Conservation (phyloP, 2,888 invertebrate genomes). For the Sinopyrophorus schimmeli region DNA sequence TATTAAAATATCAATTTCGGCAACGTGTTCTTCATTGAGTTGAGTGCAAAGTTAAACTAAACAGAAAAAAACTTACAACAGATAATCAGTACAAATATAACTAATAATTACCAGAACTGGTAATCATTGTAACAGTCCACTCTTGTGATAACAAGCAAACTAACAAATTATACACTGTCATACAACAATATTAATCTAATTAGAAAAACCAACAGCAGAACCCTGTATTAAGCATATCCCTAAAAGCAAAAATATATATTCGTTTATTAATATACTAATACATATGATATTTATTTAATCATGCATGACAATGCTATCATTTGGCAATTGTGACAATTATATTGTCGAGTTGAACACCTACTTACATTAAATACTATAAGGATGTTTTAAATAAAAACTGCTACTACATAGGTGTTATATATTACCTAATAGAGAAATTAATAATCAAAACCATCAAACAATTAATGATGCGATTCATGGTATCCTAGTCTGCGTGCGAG, state of each 20-base stretch:
- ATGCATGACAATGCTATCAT: conserved; percentile 10
- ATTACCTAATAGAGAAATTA: no score
- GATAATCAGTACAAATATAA: conserved; percentile 1
- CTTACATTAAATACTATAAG: conserved; percentile 5
- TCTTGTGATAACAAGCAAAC: conserved; percentile 6
- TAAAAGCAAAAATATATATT: conserved; percentile 13
- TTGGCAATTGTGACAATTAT: conserved; percentile 27
- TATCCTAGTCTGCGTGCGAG: no score
- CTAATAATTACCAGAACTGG: background rate
- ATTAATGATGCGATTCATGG: no score
- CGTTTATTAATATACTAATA: background rate
- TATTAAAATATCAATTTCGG: conserved; percentile 5
- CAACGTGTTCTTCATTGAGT: background rate
- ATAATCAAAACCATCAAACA: no score
- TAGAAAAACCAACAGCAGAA: conserved; percentile 5
- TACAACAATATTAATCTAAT: background rate
- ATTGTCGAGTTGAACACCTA: conserved; percentile 23
- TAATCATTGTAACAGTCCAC: conserved; percentile 1
- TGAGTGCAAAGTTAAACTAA: conserved; percentile 3
- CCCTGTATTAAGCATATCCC: conserved; percentile 14
- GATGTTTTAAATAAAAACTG: conserved; percentile 3
- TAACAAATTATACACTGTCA: background rate
- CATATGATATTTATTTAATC: background rate
- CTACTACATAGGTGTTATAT: no score
- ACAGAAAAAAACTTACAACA: background rate